These are phyloP conservation scores for Hylaea fasciaria DNA, from an alignment of 2,888 invertebrate species.

Conservation along the genomic window DNA sequence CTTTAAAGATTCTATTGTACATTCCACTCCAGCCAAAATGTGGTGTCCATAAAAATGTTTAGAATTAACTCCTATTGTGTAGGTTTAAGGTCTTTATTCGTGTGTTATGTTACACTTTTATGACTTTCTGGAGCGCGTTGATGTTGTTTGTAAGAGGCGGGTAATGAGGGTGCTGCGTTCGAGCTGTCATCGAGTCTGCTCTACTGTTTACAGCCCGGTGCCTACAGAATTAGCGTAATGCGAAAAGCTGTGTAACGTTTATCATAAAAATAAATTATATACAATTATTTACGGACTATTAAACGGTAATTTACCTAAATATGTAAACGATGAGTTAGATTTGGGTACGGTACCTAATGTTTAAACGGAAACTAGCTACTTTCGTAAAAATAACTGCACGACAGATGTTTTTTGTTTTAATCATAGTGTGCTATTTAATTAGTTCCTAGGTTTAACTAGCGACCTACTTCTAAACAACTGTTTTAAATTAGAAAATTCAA, in stretches of 20 bases:
- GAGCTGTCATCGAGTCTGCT: conserved; percentile 71
- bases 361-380: not conserved
- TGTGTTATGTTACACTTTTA: conserved; percentile 56
- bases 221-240: conserved; percentile 63
- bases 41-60: conserved; percentile 38
- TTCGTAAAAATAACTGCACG: not conserved
- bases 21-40: conserved; percentile 60
- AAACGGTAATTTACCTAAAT: conserved; percentile 42
- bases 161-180: conserved; percentile 77
- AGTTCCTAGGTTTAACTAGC: too few relatives aligned
- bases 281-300: conserved; percentile 54
- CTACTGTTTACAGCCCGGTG: conserved; percentile 69
- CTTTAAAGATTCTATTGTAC: conserved; percentile 77
- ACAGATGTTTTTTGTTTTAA: too few relatives aligned
- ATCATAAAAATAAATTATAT: conserved; percentile 58
- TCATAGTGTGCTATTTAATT: too few relatives aligned
- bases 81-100: conserved; percentile 53
- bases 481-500: too few relatives aligned
- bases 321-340: conserved; percentile 41
- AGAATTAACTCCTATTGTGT: conserved; percentile 38
- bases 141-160: conserved; percentile 67
- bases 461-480: too few relatives aligned
- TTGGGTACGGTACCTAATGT: conserved; percentile 25
- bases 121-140: conserved; percentile 66
- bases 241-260: conserved; percentile 59